Conservation (phyloP, 2,888 invertebrate genomes). For the Choristoneura rosaceana region DNA sequence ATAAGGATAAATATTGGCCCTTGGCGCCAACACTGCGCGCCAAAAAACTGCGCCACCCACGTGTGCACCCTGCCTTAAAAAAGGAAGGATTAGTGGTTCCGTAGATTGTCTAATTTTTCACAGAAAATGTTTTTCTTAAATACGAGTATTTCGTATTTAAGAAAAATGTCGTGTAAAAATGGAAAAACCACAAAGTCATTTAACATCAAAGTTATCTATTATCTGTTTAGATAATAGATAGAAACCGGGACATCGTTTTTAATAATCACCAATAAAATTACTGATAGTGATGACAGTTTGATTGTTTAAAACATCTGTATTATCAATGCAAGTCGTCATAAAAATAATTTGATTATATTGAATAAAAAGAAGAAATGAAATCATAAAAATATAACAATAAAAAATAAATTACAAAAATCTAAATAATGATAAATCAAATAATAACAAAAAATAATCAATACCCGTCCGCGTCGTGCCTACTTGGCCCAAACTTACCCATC, state of each 20-base stretch:
- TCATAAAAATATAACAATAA: too few species aligned
- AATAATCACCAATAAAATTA: neutral
- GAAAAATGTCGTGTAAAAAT: neutral
- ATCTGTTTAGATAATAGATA: neutral
- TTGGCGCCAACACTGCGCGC: conserved; percentile 34
- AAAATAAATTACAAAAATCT: too few species aligned
- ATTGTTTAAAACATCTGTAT: neutral
- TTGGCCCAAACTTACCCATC: too few species aligned
- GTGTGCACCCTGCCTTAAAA: conserved; percentile 12
- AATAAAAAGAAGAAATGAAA: too few species aligned
- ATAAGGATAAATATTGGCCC: conserved; percentile 40
- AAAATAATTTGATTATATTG: too few species aligned
- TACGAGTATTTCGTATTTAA: too few species aligned
- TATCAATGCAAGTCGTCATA: too few species aligned
- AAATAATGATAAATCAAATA: too few species aligned
- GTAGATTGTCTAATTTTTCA: neutral
- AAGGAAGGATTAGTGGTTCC: conserved; percentile 7
- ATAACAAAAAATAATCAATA: too few species aligned
- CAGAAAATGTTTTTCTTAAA: too few species aligned
- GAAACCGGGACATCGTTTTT: neutral
- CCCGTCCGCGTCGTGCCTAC: too few species aligned
- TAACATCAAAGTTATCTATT: neutral
- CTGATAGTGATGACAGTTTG: neutral
- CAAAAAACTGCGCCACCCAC: conserved; percentile 40
- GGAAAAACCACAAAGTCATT: neutral